Evolutionary conservation across 2,113 vertebrate species (phyloP).

Genomic region (Alaudala cheleensis): DNA sequence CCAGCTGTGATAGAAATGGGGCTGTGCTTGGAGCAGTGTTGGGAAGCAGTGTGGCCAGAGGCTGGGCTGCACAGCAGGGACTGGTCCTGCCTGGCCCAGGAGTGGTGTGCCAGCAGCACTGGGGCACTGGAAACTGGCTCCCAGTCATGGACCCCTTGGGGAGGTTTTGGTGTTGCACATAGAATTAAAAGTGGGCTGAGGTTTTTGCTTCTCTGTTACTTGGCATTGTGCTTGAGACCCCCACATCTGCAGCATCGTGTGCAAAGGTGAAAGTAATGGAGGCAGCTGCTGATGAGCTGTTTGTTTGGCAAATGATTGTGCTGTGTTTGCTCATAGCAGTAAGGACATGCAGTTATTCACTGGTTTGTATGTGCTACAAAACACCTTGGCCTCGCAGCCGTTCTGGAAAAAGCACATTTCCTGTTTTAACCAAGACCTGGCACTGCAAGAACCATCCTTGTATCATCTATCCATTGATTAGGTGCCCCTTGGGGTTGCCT

Average conservation of each 20-base stretch:
- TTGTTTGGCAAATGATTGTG: not conserved
- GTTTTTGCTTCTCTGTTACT: not conserved
- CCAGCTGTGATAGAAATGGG: not conserved
- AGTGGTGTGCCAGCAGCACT: not conserved
- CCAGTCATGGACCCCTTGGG: not conserved
- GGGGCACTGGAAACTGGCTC: not conserved
- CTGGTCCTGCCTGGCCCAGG: not conserved
- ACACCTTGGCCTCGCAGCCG: not conserved
- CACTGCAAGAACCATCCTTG: not conserved
- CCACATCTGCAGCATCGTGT: not conserved
- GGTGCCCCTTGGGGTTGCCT: not conserved
- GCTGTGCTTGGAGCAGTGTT: not conserved
- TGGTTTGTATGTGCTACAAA: not conserved
- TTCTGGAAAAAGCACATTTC: not conserved
- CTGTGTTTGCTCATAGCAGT: not conserved
- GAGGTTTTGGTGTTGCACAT: not conserved
- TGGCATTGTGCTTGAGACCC: fast-evolving
- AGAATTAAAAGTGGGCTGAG: not conserved
- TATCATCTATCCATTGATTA: not conserved
- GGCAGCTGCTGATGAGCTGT: not conserved
- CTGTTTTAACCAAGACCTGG: not conserved
- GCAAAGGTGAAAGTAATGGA: not conserved
- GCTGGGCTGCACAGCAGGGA: fast-evolving
- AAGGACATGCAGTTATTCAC: not conserved
- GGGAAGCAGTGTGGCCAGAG: fast-evolving